Evolutionary conservation across 2,113 vertebrate genomes (phyloP), one percentile per base, ranked within the genome.

Genomic region (Barbus barbus): DNA sequence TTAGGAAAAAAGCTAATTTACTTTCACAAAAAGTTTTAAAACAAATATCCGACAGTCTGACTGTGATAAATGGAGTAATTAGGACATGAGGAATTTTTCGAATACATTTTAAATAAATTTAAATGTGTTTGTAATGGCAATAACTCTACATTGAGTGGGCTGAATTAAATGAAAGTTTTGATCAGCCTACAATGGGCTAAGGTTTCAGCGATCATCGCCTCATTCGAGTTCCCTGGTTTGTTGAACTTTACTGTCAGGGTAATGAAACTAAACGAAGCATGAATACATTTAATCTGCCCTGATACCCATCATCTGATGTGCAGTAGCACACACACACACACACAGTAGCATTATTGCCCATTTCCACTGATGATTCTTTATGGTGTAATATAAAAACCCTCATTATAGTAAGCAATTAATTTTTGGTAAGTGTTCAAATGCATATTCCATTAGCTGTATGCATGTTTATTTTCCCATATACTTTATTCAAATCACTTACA

Each of bases 201-300:
- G 53, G 71, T 74, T 77, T 58, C 77, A 78, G 73, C 28, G 3
- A 24, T 51, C 77, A 69, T 60, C 38, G 16, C 77, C 77, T 88
- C 77, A 85, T 83, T 83, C 58, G 26, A 88, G 86, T 83, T 88
- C 71, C 48, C 85, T 63, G 85, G 71, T 88, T 85, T 76, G 69
- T 74, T 78, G 79, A 85, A 67, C 77, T 73, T 83, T 76, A 85
- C 85, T 78, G 76, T 85, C 63, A 36, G 26, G 38, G 58, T 82
- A 86, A 86, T 86, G 53, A 86, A 83, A 85, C 28, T 80, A 88
- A 88, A 81, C 71, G 26, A 79, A 75, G 81, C 81, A 83, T 81
- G 84, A 76, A 69, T 71, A 20, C n/a, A 80, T 83, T 87, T 85
- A 18, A 75, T 85, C 63, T 18, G 33, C 63, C 84, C 75, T 85